Conservation (phyloP, 2,797 vertebrate genomes). For the Buceros bicornis region DNA sequence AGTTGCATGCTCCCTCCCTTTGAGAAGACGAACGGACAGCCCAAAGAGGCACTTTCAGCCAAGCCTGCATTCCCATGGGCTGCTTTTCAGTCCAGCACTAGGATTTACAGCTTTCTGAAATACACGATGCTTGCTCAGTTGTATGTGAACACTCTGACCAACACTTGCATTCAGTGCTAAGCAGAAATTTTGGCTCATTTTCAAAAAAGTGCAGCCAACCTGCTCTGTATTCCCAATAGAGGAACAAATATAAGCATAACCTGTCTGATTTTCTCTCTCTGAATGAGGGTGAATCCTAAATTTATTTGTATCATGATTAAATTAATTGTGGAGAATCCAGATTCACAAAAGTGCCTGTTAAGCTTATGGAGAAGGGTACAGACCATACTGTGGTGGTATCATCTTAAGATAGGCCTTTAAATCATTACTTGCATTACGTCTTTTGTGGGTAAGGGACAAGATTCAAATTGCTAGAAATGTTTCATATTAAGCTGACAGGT, state of each 20-base stretch:
- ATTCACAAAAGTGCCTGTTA: background rate
- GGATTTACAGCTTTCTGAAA: conserved; percentile 25
- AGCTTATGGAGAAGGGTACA: background rate
- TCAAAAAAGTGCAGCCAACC: background rate
- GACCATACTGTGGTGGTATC: background rate
- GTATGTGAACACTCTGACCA: background rate
- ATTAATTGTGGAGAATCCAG: background rate
- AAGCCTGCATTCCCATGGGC: background rate
- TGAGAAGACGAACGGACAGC: background rate
- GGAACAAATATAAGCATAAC: background rate
- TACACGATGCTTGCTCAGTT: background rate
- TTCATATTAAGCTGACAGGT: background rate
- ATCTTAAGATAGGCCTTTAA: background rate
- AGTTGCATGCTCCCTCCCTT: background rate
- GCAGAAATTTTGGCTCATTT: background rate
- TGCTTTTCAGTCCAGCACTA: background rate
- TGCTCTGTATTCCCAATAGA: background rate
- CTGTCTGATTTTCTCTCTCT: background rate
- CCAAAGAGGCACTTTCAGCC: background rate
- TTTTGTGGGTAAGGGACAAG: background rate
- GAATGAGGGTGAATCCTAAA: background rate
- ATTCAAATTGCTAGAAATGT: background rate
- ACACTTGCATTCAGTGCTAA: background rate
- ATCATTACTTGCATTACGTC: background rate
- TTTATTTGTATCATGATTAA: background rate